Evolutionary conservation across 1,140 invertebrate genomes (phyloP).

Genomic region (Parapsyche elsis): DNA sequence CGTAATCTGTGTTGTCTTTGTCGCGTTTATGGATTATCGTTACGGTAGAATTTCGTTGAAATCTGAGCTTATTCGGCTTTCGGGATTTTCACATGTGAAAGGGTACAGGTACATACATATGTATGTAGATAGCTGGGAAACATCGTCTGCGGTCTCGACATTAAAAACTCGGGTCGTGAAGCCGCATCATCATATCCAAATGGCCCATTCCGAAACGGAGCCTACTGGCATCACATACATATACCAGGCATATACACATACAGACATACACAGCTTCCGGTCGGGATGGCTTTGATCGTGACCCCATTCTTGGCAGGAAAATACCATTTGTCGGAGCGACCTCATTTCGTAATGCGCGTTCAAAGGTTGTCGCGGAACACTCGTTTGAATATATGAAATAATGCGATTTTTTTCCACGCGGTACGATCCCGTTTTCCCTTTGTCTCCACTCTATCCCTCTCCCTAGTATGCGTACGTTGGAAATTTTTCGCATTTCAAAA

Average conservation of each 20-base stretch:
- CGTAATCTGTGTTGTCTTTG: neutral
- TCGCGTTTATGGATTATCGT: neutral
- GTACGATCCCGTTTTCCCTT: neutral
- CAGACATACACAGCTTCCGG: neutral
- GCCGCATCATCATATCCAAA: slow-evolving; percentile 26
- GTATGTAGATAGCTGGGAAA: neutral
- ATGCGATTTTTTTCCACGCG: slow-evolving; percentile 10
- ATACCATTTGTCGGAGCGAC: slow-evolving; percentile 23
- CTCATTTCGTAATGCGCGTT: slow-evolving; percentile 24
- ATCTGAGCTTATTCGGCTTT: neutral
- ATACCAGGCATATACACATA: neutral
- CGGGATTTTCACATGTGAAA: neutral
- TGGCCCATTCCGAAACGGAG: neutral
- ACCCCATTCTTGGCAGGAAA: slow-evolving; percentile 37
- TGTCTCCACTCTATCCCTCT: neutral
- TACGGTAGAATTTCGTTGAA: neutral
- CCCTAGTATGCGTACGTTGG: neutral
- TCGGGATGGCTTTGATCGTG: slow-evolving; percentile 29
- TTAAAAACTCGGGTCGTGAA: slow-evolving; percentile 19
- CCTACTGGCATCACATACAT: neutral
- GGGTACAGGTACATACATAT: no score
- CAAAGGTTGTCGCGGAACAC: slow-evolving; percentile 20
- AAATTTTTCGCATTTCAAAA: neutral
- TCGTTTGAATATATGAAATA: slow-evolving; percentile 30
- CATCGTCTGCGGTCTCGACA: neutral